Conservation (phyloP, 2,888 invertebrate species). For the Drosophila gaucha region DNA sequence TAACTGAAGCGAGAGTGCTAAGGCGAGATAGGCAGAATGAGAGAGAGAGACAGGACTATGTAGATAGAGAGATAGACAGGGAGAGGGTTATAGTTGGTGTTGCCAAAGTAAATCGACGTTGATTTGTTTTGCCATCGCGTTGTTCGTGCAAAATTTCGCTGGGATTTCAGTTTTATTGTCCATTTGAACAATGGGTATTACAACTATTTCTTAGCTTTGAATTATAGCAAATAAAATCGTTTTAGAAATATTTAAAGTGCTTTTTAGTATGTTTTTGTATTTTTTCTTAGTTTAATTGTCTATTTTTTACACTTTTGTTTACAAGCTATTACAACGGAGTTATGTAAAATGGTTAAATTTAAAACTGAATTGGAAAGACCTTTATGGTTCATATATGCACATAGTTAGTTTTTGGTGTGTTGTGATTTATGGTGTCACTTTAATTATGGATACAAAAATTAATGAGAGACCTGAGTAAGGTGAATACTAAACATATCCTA, state of each 20-base stretch:
- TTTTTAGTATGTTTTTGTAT: not conserved
- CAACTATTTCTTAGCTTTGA: conserved; percentile 22
- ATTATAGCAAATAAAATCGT: not conserved
- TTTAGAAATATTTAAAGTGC: not conserved
- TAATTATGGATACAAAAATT: too few species aligned
- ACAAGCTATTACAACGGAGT: not conserved
- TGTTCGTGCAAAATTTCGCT: conserved; percentile 75
- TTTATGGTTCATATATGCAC: too few species aligned
- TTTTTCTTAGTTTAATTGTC: not conserved
- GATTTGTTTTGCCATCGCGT: conserved; percentile 60
- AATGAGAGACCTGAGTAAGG: too few species aligned
- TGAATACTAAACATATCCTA: too few species aligned
- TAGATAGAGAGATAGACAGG: not conserved
- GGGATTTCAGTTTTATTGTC: conserved; percentile 46
- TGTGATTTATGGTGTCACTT: too few species aligned
- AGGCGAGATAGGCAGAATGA: not conserved
- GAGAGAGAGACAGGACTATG: not conserved
- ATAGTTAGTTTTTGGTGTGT: too few species aligned
- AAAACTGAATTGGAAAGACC: too few species aligned
- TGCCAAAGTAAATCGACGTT: conserved; percentile 70
- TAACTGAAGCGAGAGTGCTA: conserved; percentile 48
- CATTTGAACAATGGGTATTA: conserved; percentile 20
- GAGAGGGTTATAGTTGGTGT: conserved; percentile 25
- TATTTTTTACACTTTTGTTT: not conserved
- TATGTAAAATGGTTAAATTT: too few species aligned